Evolutionary conservation across 2,888 invertebrate species (phyloP).

Genomic region (Dolomedes plantarius): DNA sequence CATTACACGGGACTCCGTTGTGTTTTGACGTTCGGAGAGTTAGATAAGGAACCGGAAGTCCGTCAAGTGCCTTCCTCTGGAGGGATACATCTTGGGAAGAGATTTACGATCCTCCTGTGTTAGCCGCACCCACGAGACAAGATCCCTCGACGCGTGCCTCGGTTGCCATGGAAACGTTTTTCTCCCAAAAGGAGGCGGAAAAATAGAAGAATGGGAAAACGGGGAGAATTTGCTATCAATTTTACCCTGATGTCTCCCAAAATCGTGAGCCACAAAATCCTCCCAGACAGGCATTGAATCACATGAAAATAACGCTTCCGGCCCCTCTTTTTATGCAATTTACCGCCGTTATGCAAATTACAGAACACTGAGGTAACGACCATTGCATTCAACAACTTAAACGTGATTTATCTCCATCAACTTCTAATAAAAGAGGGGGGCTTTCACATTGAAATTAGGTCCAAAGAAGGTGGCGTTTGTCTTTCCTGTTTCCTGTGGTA

Average conservation of each 20-base stretch:
- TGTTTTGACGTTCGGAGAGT: not conserved
- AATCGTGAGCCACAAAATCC: constrained; percentile 8
- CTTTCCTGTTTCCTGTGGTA: not conserved
- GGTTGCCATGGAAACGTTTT: constrained; percentile 41
- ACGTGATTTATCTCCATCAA: constrained; percentile 67
- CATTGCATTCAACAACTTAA: constrained; percentile 44
- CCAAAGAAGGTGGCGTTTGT: not conserved
- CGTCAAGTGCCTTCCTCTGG: constrained; percentile 4
- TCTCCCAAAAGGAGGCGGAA: constrained; percentile 19
- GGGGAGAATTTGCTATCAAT: constrained; percentile 60
- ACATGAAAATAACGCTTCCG: constrained; percentile 49
- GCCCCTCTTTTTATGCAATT: constrained; percentile 44
- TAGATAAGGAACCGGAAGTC: constrained; percentile 37
- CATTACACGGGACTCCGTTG: not conserved
- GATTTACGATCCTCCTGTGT: constrained; percentile 37
- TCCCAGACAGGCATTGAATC: constrained; percentile 20
- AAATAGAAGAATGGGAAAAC: constrained; percentile 38
- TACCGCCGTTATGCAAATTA: constrained; percentile 68
- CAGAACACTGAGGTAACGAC: constrained; percentile 50
- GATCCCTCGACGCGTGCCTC: constrained; percentile 58
- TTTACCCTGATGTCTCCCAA: constrained; percentile 34
- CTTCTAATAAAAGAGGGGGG: constrained; percentile 51
- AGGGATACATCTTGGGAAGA: constrained; percentile 30
- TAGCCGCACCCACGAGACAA: constrained; percentile 49
- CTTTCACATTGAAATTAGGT: constrained; percentile 34